These are phyloP conservation scores for Apamea crenata DNA, from an alignment of 2,888 invertebrate species.

Conservation along the genomic window DNA sequence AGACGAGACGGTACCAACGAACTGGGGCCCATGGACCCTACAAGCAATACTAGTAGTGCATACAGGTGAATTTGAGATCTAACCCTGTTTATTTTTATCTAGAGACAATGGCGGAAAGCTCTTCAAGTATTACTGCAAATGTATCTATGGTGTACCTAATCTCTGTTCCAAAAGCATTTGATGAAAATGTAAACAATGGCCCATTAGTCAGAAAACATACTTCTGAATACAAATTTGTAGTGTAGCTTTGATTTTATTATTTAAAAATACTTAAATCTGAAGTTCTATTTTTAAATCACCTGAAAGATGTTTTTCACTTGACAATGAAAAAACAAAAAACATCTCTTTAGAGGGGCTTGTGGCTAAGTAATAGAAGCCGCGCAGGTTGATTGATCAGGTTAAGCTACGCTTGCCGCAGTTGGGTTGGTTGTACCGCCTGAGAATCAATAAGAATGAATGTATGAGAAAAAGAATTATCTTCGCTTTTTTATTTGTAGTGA, in stretches of 20 bases:
- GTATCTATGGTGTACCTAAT: neutral
- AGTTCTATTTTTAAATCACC: neutral
- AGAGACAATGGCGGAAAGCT: neutral
- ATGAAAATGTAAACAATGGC: neutral
- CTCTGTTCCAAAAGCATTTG: neutral
- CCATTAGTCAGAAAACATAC: neutral
- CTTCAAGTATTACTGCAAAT: neutral
- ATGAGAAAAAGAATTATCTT: too few relatives aligned
- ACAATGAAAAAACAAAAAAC: neutral
- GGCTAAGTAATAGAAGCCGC: too few relatives aligned
- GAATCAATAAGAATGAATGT: too few relatives aligned
- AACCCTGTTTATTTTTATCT: neutral
- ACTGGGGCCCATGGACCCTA: slow-evolving; percentile 95
- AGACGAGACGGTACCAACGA: slow-evolving; percentile 97
- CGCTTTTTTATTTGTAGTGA: too few relatives aligned
- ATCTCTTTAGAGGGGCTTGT: too few relatives aligned
- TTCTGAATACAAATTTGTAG: neutral
- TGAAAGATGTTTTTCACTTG: neutral
- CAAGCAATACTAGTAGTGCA: slow-evolving; percentile 95
- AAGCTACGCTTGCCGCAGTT: too few relatives aligned
- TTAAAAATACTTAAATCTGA: neutral
- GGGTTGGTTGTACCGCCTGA: too few relatives aligned
- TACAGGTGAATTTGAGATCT: slow-evolving; percentile 87
- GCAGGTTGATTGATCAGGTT: too few relatives aligned
- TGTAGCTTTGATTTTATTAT: neutral